Base-by-base conservation (phyloP, 2,113 vertebrate genomes). In the Cygnus atratus region DNA sequence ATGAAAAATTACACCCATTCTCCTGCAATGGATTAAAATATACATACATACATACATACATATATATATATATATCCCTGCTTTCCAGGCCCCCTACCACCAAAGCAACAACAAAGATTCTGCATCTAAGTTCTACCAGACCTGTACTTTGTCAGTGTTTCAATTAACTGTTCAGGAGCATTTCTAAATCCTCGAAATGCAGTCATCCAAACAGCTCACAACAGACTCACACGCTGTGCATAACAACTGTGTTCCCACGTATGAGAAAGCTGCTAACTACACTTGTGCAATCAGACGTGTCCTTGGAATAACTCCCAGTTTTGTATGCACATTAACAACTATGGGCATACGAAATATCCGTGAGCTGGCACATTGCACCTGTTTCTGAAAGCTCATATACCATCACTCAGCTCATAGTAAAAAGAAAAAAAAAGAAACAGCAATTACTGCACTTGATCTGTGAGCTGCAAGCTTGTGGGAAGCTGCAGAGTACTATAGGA, bases 401-500 rank as follows among this genome's bases (percentile, higher is more conserved):
- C 24, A 91, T 33, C 29, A 48, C 22, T 65, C 73, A 79, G 71
- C 50, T 93, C 33, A 78, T 1, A 86, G 31, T 22, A 33, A 37
- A 29, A 87, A 25, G 35, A 55, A 58, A 41, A 4, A 10, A 88
- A 67, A 75, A 62, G 17, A 52, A 67, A 46, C 17, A 85, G 70
- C 65, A 88, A 33, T 37, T 78, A 67, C 46, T 91, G 88, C 46
- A 87, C 63, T 77, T 84, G 84, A 83, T 65, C 67, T 71, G 59
- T 68, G 62, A 58, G 55, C 73, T 77, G 50, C 76, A 87, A 78
- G 41, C 88, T 83, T 59, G 87, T 44, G 70, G 86, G 41, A 76
- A 90, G 93, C 48, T 96, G 66, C 61, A 88, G 39, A 80, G 58
- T 75, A 93, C 70, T 50, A 84, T 22, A 93, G 52, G 79, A 95